Conservation (phyloP, 1,140 invertebrate species). For the Zophobas atratus region DNA sequence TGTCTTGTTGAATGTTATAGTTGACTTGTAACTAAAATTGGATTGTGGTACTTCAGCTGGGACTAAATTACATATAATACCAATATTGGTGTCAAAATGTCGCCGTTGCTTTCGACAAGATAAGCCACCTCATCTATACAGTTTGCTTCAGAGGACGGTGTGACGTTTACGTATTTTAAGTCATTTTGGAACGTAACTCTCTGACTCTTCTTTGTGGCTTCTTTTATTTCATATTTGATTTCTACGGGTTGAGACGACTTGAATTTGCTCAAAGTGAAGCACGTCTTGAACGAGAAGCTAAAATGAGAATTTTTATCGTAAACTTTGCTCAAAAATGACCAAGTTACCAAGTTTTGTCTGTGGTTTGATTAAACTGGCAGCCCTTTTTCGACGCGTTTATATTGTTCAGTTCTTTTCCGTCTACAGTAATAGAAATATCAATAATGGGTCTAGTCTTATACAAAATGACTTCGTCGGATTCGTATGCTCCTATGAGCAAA, state of each 20-base stretch:
- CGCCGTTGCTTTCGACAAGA: conserved; percentile 86
- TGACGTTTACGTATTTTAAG: conserved; percentile 44
- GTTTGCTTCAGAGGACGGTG: conserved; percentile 62
- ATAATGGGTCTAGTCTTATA: conserved; percentile 89
- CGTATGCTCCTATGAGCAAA: conserved; percentile 91
- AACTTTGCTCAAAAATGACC: not conserved
- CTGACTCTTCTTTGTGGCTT: conserved; percentile 72
- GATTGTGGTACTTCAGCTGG: not conserved
- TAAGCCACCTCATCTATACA: conserved; percentile 85
- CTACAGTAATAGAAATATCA: conserved; percentile 81
- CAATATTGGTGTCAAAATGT: conserved; percentile 88
- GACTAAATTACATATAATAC: conserved; percentile 62
- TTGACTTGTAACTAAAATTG: conserved; percentile 82
- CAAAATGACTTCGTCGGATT: conserved; percentile 81
- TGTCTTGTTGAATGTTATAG: conserved; percentile 84
- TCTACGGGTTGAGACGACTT: conserved; percentile 6
- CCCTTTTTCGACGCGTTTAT: conserved; percentile 86
- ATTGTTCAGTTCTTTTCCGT: conserved; percentile 74
- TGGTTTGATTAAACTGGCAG: conserved; percentile 76
- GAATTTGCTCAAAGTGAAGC: conserved; percentile 80
- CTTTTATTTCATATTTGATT: conserved; percentile 58
- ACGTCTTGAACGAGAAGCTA: conserved; percentile 90
- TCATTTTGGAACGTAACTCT: conserved; percentile 81
- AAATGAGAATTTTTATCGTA: conserved; percentile 59
- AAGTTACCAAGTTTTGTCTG: conserved; percentile 82